Evolutionary conservation across 30 jellyfish, hydroid and myxozoan species (phyloP).

Genomic region (Phacellophora camtschatica): DNA sequence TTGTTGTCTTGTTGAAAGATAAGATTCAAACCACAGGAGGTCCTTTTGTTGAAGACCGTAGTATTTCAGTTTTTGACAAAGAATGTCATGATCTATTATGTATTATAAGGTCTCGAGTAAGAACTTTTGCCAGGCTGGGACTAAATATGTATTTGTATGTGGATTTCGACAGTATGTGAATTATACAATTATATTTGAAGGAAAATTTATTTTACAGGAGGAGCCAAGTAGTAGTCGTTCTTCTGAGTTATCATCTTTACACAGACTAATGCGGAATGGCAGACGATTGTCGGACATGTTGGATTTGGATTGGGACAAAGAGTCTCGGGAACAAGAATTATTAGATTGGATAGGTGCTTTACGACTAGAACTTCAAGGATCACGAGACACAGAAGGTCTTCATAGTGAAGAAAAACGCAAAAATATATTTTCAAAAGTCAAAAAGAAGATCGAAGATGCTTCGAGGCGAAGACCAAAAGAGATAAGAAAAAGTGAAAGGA

Average conservation of each 20-base stretch:
- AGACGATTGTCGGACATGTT: neutral
- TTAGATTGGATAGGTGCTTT: constrained; percentile 1
- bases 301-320: neutral
- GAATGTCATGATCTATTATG: too few species aligned
- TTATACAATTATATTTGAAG: too few species aligned
- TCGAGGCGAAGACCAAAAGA: neutral
- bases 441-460: constrained; percentile 18
- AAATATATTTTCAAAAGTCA: neutral
- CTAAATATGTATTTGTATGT: too few species aligned
- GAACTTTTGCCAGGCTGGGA: too few species aligned
- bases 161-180: too few species aligned
- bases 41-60: too few species aligned
- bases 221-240: neutral
- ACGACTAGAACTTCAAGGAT: constrained; percentile 5
- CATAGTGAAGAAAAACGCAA: neutral
- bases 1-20: too few species aligned
- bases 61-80: too few species aligned
- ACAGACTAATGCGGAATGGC: neutral
- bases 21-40: too few species aligned
- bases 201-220: too few species aligned
- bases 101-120: too few species aligned
- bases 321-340: neutral
- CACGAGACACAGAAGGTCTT: neutral
- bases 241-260: neutral
- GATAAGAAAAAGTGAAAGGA: neutral